Evolutionary conservation across 2,888 invertebrate genomes (phyloP), one percentile per base, ranked within the genome.

Genomic region (Drosophila buzzatii): DNA sequence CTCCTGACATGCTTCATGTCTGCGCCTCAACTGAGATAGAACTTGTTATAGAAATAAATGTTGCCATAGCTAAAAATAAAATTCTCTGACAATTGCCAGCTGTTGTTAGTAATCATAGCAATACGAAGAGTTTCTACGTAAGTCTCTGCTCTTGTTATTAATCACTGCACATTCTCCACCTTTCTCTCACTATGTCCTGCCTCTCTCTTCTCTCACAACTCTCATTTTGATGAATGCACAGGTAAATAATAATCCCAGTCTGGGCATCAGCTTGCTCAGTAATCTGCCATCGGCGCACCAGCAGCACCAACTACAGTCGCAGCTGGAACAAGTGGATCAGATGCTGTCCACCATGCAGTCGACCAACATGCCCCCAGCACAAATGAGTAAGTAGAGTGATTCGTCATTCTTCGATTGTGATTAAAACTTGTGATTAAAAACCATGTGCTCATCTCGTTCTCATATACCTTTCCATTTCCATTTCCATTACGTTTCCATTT

Each of bases 161-260:
- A 35, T 33, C 18, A 14, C 47, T 51, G 35, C 35, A 6, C 18
- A 18, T n/a, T 35, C 35, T 31, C 20, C 12, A 18, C 12, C 12
- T 14, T 16, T 14, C n/a, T 5, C 14, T 53, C 31, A 33, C 20
- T 31, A 27, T n/a, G 37, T 31, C 37, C 41, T 27, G 37, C 39
- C 16, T 44, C 31, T 1, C 10, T 18, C 23, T 23, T 16, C 14
- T 37, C 14, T 44, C 10, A 44, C 12, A 10, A 59, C 20, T 35
- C 12, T n/a, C 18, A 12, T n/a, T 53, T 31, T 16, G 33, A 14
- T 58, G 58, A 45, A 53, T 60, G 8, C 76, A 91, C 76, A 91
- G 91, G 89, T 89, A 82, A 90, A 86, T 91, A 90, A 83, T 76
- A 56, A 73, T 68, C 45, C 73, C 41, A 83, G 67, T 61, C 65